Base-by-base conservation (phyloP, 2,797 vertebrate genomes). In the Smutsia temminckii region DNA sequence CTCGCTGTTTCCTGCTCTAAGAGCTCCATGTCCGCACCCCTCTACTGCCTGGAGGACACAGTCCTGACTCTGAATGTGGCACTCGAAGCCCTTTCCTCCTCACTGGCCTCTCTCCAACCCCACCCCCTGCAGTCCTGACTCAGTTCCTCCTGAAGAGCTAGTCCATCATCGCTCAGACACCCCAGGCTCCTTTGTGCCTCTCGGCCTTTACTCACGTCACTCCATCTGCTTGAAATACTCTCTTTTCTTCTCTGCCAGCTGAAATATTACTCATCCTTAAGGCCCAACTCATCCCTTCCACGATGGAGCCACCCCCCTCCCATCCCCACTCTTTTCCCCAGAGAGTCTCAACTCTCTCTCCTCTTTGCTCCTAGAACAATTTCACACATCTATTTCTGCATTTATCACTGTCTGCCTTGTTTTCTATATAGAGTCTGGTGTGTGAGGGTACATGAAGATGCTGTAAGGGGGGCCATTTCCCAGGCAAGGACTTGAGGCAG, bases 341-440 rank as follows among this genome's bases (percentile, higher is more conserved):
- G 53, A 40, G 71, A 95, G 83, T 27, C 95, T 75, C 81, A 29
- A 63, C 78, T 40, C 64, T 32, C 13, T 55, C 75, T 94, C 86
- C 64, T 89, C 85, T 40, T 42, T 55, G 86, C 89, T 81, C 79
- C 91, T 16, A 10, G 75, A 92, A 91, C 21, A 53, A 69, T 37
- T 88, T 96, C 87, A 71, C 96, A 93, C 57, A 0, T 96, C 90
- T 92, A 85, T 96, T 93, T 93, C 87, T 91, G 94, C 72, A 32
- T 37, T 49, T 53, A 46, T 88, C 94, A 37, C 77, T 51, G 88
- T 21, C 92, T 95, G 85, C 64, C 81, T 90, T 93, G 81, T 61
- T 79, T 81, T 90, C 87, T 80, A 49, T 57, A 71, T 32, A 74
- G 40, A 94, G 87, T 42, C 80, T 75, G 57, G 84, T 68, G 75